These are phyloP conservation scores for Lagocephalus sceleratus DNA, from an alignment of 2,797 vertebrate species.

Conservation along the genomic window DNA sequence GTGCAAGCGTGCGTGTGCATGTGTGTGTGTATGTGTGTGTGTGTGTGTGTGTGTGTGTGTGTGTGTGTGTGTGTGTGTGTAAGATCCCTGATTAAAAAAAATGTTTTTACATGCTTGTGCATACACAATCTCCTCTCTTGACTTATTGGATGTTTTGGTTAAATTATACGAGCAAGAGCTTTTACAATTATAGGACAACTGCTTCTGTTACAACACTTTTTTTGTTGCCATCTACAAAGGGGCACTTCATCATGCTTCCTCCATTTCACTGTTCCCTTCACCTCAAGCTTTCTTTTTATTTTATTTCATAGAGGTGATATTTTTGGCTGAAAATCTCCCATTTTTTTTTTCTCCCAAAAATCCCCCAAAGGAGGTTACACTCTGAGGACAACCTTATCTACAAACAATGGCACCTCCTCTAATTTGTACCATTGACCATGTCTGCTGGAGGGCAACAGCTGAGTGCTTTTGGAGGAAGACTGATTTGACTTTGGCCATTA, in stretches of 20 bases:
- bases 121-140: slow-evolving; percentile 36
- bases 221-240: slow-evolving; percentile 54
- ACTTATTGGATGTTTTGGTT: slow-evolving; percentile 63
- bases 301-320: slow-evolving; percentile 53
- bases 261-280: slow-evolving; percentile 57
- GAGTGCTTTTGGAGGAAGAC: slow-evolving; percentile 74
- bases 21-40: not conserved
- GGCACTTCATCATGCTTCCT: slow-evolving; percentile 55
- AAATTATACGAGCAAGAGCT: slow-evolving; percentile 68
- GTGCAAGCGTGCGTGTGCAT: not conserved
- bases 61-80: too few species aligned
- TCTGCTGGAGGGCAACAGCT: slow-evolving; percentile 60
- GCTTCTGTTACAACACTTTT: too few species aligned
- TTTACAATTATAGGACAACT: slow-evolving; percentile 66
- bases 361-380: slow-evolving; percentile 34
- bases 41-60: too few species aligned
- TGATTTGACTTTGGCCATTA: slow-evolving; percentile 79
- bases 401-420: slow-evolving; percentile 60
- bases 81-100: too few species aligned
- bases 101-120: not conserved
- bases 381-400: slow-evolving; percentile 70
- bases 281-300: slow-evolving; percentile 51
- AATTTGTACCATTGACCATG: slow-evolving; percentile 78
- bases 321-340: slow-evolving; percentile 48
- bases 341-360: slow-evolving; percentile 35